These are phyloP conservation scores for Eupithecia subfuscata DNA, from an alignment of 2,888 invertebrate genomes.

Conservation along the genomic window DNA sequence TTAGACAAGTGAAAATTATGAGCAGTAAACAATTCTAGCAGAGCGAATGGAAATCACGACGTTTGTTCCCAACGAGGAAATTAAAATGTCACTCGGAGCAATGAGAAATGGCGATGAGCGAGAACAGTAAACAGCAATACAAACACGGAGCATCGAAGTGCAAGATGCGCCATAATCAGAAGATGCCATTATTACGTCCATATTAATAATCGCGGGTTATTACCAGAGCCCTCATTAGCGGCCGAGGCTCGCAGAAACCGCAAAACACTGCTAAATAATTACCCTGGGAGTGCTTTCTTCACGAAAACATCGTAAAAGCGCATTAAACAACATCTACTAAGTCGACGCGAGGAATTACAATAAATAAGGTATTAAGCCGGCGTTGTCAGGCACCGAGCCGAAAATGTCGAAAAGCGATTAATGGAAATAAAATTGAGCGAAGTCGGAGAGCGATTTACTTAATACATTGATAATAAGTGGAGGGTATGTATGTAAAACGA, in stretches of 20 bases:
- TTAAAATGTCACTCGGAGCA: slow-evolving; percentile 43
- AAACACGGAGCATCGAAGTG: slow-evolving; percentile 56
- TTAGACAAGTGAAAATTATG: slow-evolving; percentile 46
- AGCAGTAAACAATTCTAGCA: slow-evolving; percentile 41
- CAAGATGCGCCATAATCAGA: slow-evolving; percentile 64
- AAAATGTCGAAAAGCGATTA: slow-evolving; percentile 78
- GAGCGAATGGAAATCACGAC: slow-evolving; percentile 43
- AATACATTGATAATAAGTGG: slow-evolving; percentile 80
- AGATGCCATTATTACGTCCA: slow-evolving; percentile 69
- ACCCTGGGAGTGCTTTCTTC: slow-evolving; percentile 75
- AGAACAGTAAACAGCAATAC: slow-evolving; percentile 48
- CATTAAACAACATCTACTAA: slow-evolving; percentile 77
- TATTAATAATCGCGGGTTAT: slow-evolving; percentile 80
- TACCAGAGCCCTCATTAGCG: slow-evolving; percentile 77
- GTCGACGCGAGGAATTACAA: slow-evolving; percentile 73
- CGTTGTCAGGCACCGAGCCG: slow-evolving; percentile 67
- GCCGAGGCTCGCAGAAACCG: slow-evolving; percentile 73
- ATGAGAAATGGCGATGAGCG: slow-evolving; percentile 45
- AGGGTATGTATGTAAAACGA: slow-evolving; percentile 78
- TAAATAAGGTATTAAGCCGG: slow-evolving; percentile 77
- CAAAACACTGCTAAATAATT: slow-evolving; percentile 82
- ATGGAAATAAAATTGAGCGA: slow-evolving; percentile 78
- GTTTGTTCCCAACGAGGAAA: slow-evolving; percentile 43
- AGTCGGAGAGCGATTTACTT: slow-evolving; percentile 77
- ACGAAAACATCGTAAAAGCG: slow-evolving; percentile 77